Evolutionary conservation across 2,888 invertebrate genomes (phyloP).

Genomic region (Alloplasta piceator): DNA sequence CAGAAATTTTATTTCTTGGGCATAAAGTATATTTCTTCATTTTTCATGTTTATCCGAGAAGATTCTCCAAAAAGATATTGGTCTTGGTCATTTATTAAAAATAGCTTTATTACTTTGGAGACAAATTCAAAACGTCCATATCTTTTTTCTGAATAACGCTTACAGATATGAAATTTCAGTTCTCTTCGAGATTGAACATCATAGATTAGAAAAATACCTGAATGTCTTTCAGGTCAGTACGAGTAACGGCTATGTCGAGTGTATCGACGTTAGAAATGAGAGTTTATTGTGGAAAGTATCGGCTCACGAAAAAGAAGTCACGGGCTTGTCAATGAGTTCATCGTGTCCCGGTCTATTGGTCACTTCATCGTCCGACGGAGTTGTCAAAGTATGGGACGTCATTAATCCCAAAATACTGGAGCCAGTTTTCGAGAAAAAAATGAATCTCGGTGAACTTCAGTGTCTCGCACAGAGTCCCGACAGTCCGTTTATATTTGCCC

Average conservation of each 20-base stretch:
- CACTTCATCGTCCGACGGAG: constrained; percentile 91
- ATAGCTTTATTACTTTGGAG: no score
- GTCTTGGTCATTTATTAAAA: not conserved
- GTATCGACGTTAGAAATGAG: constrained; percentile 84
- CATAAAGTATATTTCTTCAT: constrained; percentile 11
- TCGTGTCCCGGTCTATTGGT: constrained; percentile 90
- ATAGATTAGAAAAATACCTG: constrained; percentile 5
- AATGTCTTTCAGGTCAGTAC: constrained; percentile 84
- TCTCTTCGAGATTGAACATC: not conserved
- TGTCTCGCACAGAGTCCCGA: constrained; percentile 92
- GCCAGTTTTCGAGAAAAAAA: constrained; percentile 75
- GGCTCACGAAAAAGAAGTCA: constrained; percentile 93
- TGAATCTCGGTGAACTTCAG: constrained; percentile 88
- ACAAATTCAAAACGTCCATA: no score
- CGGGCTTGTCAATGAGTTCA: constrained; percentile 90
- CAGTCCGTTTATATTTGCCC: constrained; percentile 90
- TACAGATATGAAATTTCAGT: not conserved
- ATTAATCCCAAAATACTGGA: constrained; percentile 73
- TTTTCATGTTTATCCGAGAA: not conserved
- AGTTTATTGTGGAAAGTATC: constrained; percentile 88
- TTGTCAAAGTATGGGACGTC: constrained; percentile 94
- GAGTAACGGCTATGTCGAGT: constrained; percentile 85
- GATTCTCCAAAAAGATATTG: not conserved
- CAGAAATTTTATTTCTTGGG: not conserved
- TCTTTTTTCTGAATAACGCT: no score